Evolutionary conservation across 2,888 invertebrate genomes (phyloP), one percentile per base, ranked within the genome.

Genomic region (Acanthopleura granulata): DNA sequence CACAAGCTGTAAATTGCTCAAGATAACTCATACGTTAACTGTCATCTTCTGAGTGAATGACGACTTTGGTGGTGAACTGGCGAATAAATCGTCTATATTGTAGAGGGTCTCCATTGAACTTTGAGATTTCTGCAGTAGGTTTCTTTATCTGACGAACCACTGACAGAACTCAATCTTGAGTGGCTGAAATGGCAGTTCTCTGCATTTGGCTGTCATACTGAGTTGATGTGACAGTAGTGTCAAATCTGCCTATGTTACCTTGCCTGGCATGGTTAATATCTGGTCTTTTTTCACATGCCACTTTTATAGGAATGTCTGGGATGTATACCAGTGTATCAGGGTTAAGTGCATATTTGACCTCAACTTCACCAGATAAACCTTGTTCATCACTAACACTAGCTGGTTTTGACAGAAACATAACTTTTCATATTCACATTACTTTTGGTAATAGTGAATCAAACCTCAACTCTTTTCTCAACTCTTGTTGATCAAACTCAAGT

Each of bases 11-110:
- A 50, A 66, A 76, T 69, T 77, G 77, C 69, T 76, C 74, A 22
- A 77, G 62, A 74, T 71, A 77, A 29, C 49, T 77, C 62, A 77
- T 62, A 27, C 27, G 73, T 62, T 77, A 72, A 62, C 73, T 76
- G 29, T 57, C 73, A 50, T 16, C 22, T n/a, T 69, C 49, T 14
- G 76, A 51, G 30, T 76, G 49, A 16, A 49, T 29, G 27, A 72
- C 70, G 25, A 77, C 69, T 18, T 72, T 57, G 25, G 49, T 25
- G 12, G 70, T 30, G 27, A 76, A 77, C 66, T 73, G 74, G 25
- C 72, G 71, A 40, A 75, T 25, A 30, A 74, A 75, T 22, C 25
- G 22, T 22, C 66, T n/a, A 3, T 66, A 66, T 25, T 29, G n/a
- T 66, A 9, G 27, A 3, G 69, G 69, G n/a, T 62, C 40, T 50